Evolutionary conservation across 2,888 invertebrate genomes (phyloP), one percentile per base, ranked within the genome.

Genomic region (Limnephilus lunatus): DNA sequence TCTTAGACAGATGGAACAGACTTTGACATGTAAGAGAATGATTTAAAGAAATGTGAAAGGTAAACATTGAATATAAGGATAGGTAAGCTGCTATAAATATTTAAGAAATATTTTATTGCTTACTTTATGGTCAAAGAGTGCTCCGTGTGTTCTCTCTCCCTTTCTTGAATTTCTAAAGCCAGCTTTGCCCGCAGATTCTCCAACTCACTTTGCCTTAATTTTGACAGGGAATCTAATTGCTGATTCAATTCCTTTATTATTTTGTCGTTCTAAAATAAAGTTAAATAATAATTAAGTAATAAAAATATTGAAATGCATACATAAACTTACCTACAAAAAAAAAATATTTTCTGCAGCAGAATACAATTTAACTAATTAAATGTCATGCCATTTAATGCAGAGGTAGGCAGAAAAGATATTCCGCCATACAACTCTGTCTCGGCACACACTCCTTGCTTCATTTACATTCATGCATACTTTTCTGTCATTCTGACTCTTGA

Each of bases 141-240:
- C 94, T 98, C 97, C 91, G 97, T 97, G 92, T 97, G 97, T 94
- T 98, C 98, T 94, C 97, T 97, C 95, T 98, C 98, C 91, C 98
- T 96, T 94, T 98, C 98, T 94, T 98, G 97, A 92, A 98, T 97
- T 94, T 98, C 98, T 94, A 97, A 97, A 5, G 97, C 97, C 92
- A 98, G 96, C 94, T 97, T 97, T 15, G 97, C 97, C 94, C 97
- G 98, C 11, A 97, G 95, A 94, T 97, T 97, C 94, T 97, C 97
- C 1, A 97, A 94, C 94, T 97, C 97, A 0, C 96, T 95, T 68
- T 96, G 95, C 93, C 97, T 96, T 91, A 97, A 96, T 94, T 96
- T 96, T 2, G 96, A 96, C 30, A 96, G 94, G 30, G 96, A 96
- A 94, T 96, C 97, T 3, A 97, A 95, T 94, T 97, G 97, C 83